Evolutionary conservation across 2,113 vertebrate genomes (phyloP).

Genomic region (Shinisaurus crocodilurus): DNA sequence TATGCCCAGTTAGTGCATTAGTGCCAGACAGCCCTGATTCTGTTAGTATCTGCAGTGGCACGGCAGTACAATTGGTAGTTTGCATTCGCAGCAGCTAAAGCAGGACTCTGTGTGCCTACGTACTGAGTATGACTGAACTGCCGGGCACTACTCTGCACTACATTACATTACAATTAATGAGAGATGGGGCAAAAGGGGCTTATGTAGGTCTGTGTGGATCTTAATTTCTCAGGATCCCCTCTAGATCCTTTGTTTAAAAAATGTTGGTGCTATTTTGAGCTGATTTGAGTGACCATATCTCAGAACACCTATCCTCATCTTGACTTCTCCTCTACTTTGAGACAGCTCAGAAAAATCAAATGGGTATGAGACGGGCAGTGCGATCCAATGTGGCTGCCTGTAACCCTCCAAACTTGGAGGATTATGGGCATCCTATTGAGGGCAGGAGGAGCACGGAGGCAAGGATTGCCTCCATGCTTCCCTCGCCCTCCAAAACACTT

Average conservation of each 20-base stretch:
- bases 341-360: no score
- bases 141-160: background rate
- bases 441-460: no score
- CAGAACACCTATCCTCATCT: no score
- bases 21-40: conserved; percentile 28
- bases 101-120: background rate
- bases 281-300: background rate
- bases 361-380: no score
- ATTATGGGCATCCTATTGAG: no score
- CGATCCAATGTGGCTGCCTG: no score
- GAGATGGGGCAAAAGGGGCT: background rate
- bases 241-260: background rate
- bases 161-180: background rate
- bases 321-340: no score
- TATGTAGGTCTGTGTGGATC: background rate
- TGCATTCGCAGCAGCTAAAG: background rate
- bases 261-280: no score
- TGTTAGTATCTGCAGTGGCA: background rate
- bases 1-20: background rate
- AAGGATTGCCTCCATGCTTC: no score
- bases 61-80: background rate
- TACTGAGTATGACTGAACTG: background rate
- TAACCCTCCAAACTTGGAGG: no score
- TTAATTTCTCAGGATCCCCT: background rate
- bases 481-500: no score